These are phyloP conservation scores for Hirtodrosophila alboralis DNA, from an alignment of 2,888 invertebrate species.

Conservation along the genomic window DNA sequence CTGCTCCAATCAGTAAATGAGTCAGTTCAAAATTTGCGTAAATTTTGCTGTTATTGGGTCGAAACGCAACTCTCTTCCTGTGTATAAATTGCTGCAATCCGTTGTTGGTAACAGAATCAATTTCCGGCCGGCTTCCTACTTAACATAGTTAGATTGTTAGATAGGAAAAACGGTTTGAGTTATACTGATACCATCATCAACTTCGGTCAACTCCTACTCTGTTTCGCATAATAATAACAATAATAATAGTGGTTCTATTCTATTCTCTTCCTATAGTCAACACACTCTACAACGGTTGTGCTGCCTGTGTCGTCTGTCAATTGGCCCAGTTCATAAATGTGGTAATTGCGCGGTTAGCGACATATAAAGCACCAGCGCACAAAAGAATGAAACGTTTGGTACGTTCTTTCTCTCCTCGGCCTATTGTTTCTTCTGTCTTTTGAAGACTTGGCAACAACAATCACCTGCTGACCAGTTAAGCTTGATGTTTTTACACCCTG, in stretches of 20 bases:
- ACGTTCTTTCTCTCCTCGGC: constrained; percentile 36
- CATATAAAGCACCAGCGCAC: constrained; percentile 48
- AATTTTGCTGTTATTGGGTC: constrained; percentile 49
- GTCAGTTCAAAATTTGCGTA: constrained; percentile 46
- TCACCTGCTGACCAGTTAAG: constrained; percentile 58
- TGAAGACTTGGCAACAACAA: constrained; percentile 16
- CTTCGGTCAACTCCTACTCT: constrained; percentile 13
- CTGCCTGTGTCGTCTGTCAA: constrained; percentile 47
- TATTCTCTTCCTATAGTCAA: constrained; percentile 2
- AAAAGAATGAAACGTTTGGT: constrained; percentile 31
- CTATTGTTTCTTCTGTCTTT: constrained; percentile 22
- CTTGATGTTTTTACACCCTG: no score
- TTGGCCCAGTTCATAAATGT: constrained; percentile 78
- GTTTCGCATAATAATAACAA: background rate
- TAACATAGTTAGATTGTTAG: constrained; percentile 35
- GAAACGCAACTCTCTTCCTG: constrained; percentile 49
- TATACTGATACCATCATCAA: constrained; percentile 15
- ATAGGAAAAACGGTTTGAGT: constrained; percentile 34
- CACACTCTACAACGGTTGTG: constrained; percentile 39
- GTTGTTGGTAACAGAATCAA: constrained; percentile 46
- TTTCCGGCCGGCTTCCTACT: constrained; percentile 50
- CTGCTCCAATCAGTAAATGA: constrained; percentile 19
- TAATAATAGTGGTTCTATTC: constrained; percentile 34
- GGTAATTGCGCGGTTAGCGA: constrained; percentile 76
- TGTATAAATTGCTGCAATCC: constrained; percentile 9